These are phyloP conservation scores for Drosophila lacicola DNA, from an alignment of 2,888 invertebrate genomes.

Conservation along the genomic window DNA sequence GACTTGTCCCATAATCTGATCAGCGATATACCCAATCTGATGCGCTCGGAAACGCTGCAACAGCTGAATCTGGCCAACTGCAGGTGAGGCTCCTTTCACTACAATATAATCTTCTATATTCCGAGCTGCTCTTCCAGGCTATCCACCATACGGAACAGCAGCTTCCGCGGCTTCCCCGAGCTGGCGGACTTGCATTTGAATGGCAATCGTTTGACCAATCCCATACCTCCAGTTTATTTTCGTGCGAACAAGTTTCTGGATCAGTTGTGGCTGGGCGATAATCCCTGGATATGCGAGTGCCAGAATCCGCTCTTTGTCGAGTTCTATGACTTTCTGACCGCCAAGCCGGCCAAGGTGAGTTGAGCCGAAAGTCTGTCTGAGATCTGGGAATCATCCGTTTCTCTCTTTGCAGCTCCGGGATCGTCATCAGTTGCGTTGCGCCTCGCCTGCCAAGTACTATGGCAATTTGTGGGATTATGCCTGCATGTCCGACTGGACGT, in stretches of 20 bases:
- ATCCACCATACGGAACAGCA: slow-evolving; percentile 87
- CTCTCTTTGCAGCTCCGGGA: slow-evolving; percentile 76
- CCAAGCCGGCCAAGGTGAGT: slow-evolving; percentile 86
- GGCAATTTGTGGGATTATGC: slow-evolving; percentile 90
- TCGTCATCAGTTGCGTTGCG: slow-evolving; percentile 87
- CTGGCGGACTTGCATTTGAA: slow-evolving; percentile 88
- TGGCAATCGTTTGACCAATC: slow-evolving; percentile 89
- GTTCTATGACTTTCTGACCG: slow-evolving; percentile 88
- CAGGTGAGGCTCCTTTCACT: slow-evolving; percentile 76
- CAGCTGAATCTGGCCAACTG: slow-evolving; percentile 86
- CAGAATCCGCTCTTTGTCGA: slow-evolving; percentile 87
- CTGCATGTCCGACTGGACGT: slow-evolving; percentile 88
- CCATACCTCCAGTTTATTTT: slow-evolving; percentile 87
- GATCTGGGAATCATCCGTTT: neutral
- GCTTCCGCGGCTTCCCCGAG: slow-evolving; percentile 88
- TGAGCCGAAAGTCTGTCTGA: neutral
- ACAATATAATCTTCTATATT: too few relatives aligned
- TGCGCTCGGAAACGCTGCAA: slow-evolving; percentile 88
- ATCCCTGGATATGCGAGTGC: slow-evolving; percentile 92
- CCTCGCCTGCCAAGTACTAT: slow-evolving; percentile 87
- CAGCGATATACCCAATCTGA: slow-evolving; percentile 87
- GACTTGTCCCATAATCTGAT: slow-evolving; percentile 89
- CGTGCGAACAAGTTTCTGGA: slow-evolving; percentile 87
- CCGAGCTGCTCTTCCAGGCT: slow-evolving; percentile 84
- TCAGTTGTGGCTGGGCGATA: slow-evolving; percentile 88